Evolutionary conservation across 2,797 vertebrate species (phyloP), one percentile per base, ranked within the genome.

Genomic region (Manis javanica): DNA sequence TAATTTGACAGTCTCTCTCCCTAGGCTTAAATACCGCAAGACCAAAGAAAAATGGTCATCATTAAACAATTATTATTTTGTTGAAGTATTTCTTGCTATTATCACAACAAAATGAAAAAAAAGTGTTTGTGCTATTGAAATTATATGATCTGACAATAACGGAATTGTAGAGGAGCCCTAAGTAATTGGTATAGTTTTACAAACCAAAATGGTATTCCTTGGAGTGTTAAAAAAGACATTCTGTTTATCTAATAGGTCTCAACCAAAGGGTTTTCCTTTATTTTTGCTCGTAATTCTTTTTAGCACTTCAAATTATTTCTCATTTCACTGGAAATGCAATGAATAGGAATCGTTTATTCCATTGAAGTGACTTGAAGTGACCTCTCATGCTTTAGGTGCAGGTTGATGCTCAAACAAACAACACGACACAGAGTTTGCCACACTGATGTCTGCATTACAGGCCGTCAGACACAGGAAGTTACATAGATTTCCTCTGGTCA

Each of bases 331-430:
- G 83, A 75, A 92, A 83, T 74, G 68, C 49, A 77, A 14, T 53
- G 12, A 82, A 90, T 53, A 68, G 88, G 82, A 90, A 87, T 91
- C 61, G 37, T 79, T 91, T 89, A 39, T 98, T 83, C 97, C 95
- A 84, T 51, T 97, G 91, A 96, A 46, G 95, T 96, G 6, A 84
- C 98, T 90, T 97, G 95, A 96, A 96, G 90, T 77, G 66, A 78
- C 74, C 79, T 84, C 94, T 85, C 64, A 26, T 94, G 87, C 77
- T 96, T 87, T 94, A 79, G 84, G 59, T 94, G 15, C 34, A 93
- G 34, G 69, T 87, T 85, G 69, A 94, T 95, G 75, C 66, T 91
- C 85, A 57, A 71, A 92, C 68, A 57, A 59, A 69, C 11, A 68
- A 51, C 9, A 84, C 37, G 75, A 88, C 97, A 10, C 66, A 91